Evolutionary conservation across 1,140 invertebrate species (phyloP), one percentile per base, ranked within the genome.

Genomic region (Neuroterus valhalla): DNA sequence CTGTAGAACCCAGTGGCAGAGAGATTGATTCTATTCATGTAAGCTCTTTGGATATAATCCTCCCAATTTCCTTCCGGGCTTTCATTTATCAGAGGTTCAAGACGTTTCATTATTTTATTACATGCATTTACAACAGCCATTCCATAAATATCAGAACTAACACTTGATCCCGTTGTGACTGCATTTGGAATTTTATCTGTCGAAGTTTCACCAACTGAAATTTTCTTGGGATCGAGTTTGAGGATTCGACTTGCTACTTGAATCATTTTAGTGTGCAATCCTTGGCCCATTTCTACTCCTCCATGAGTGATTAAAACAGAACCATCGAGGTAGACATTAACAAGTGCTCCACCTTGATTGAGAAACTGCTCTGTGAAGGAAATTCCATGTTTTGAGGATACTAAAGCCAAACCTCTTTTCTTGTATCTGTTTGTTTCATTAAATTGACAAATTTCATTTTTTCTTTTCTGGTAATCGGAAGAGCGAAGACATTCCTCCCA

Each of bases 251-350:
- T 94, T 1, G 95, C 94, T 84, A 93, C 92, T 92, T 98, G 96
- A 72, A 97, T 94, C 94, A 98, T 97, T 91, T 98, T 99, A 0
- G 96, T 98, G 83, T 98, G 95, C 0, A 99, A 89, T 1, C 97
- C 98, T 90, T 99, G 98, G 0, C 98, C 98, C 95, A 99, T 98
- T 92, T 99, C 98, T 17, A 95, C 95, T 21, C 97, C 97, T 50
- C 96, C 96, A 86, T 98, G 97, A 43, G 93, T 94, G 11, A 99
- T 80, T 2, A 98, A 90, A 12, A 99, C 96, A 0, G 97, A 97
- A 2, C 98, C 98, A 91, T 99, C 98, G 0, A 89, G 91, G 85
- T 98, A 99, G 31, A 99, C 92, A 38, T 96, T 92, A n/a, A 99
- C 92, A 15, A 99, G 89, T 2, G 97, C 96, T 44, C 96, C 97